Evolutionary conservation across 2,113 vertebrate genomes (phyloP), one percentile per base, ranked within the genome.

Genomic region (Amblyornis subalaris): DNA sequence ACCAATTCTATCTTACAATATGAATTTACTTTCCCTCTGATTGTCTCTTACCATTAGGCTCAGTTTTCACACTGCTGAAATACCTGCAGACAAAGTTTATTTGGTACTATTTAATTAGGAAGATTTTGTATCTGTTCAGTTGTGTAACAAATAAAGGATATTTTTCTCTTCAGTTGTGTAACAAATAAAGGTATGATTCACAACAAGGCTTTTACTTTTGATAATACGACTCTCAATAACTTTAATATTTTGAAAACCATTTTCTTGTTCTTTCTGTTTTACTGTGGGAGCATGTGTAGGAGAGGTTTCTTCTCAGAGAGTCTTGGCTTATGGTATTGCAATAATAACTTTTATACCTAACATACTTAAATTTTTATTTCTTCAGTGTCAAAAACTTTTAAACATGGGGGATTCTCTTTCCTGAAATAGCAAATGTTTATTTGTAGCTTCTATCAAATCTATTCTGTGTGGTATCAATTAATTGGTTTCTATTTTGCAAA

Each of bases 241-340:
- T 70, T 40, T 26, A 75, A 3, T 51, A 53, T 80, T 94, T 81
- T 92, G 54, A 48, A 96, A 81, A 85, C 44, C 7, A 55, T 65
- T 92, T 89, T 89, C 21, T 82, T 96, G 21, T 95, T 95, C 50
- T 51, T 88, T 84, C 62, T 78, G 20, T 60, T 96, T 90, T 91
- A 38, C 31, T 86, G 40, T 86, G 47, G 78, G 45, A 94, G 35
- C 42, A 38, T 80, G 22, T 64, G 25, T 76, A 64, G 60, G 60
- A 85, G 78, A 51, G 53, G 31, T 86, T 78, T 67, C 62, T 57
- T 88, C 69, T 71, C 70, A 72, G 35, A 71, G 25, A 48, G 13
- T 36, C 33, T 94, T 91, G 20, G 20, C 36, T 92, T 80, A 74
- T 54, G 9, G 35, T 92, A 28, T 62, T 93, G 26, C 35, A 92